Base-by-base conservation (phyloP, 2,888 invertebrate genomes). In the Nymphalis c-album region DNA sequence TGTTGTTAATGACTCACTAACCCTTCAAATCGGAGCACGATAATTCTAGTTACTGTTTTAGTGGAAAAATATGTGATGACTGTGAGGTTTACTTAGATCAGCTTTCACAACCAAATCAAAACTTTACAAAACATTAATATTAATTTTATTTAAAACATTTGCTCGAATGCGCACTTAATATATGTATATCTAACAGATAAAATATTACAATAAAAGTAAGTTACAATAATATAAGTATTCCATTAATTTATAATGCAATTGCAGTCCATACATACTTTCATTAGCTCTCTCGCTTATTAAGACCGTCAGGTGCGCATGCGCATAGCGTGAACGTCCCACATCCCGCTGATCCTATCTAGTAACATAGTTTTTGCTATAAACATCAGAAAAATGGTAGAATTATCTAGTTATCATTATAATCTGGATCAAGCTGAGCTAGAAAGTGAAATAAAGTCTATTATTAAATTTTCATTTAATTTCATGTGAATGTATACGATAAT, bases 281-380 rank as follows among this genome's bases (percentile, higher is more conserved):
- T 60, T 61, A 60, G 57, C 60, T 68, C 68, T 68, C 68, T 61
- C 59, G 63, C 26, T 65, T 65, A 53, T 65, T 55, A 65, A 60
- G 46, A 47, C 53, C 65, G 53, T 60, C 51, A 65, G 46, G 35
- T 60, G 64, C 63, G 63, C 60, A 63, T 45, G 64, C 63, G 63
- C 60, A 64, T 67, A 67, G 53, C 69, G 69, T 62, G 61, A 61
- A 66, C 60, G 65, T 35, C 22, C 67, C 63, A 70, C 67, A 66
- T 66, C 65, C 61, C 55, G 18, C 57, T 18, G 64, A 71, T 71
- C 60, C 64, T 71, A 71, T 71, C 71, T 68, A 31, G 7, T 57
- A 60, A 35, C 63, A 68, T 48, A 67, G 70, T 60, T 64, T 67
- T 64, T 60, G 51, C 61, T 63, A 55, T 55, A 61, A 66, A 48